These are phyloP conservation scores for Serripes groenlandicus DNA, from an alignment of 2,888 invertebrate genomes.

Conservation along the genomic window DNA sequence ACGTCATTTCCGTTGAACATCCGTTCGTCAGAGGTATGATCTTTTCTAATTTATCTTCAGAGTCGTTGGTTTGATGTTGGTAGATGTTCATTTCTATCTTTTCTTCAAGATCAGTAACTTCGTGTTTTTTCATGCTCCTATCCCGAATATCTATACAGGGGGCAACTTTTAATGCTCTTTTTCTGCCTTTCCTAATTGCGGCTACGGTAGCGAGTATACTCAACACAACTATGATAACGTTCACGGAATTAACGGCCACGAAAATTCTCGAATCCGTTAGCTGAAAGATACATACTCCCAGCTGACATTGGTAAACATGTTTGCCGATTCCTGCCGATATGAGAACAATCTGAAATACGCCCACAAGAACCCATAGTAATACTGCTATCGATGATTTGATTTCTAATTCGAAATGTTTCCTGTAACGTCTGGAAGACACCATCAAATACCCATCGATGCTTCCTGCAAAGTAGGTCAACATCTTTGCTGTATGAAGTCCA, in stretches of 20 bases:
- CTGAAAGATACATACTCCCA: slow-evolving; percentile 7
- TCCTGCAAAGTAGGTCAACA: slow-evolving; percentile 5
- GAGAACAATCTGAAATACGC: neutral
- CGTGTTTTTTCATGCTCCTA: too few relatives aligned
- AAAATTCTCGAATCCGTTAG: neutral
- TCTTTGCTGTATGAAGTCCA: neutral
- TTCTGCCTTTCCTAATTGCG: slow-evolving; percentile 1
- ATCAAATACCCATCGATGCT: slow-evolving; percentile 10
- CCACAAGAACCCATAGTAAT: neutral
- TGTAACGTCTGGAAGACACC: slow-evolving; percentile 8
- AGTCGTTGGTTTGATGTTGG: too few relatives aligned
- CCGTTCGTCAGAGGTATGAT: too few relatives aligned
- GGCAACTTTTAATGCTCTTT: neutral
- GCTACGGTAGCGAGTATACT: neutral
- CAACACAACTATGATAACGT: neutral
- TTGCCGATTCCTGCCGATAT: neutral
- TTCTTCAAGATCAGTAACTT: too few relatives aligned
- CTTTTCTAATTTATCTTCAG: too few relatives aligned
- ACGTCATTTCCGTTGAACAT: too few relatives aligned
- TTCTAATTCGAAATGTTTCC: neutral
- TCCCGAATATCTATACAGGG: too few relatives aligned
- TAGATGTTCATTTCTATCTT: too few relatives aligned
- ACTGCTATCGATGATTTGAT: slow-evolving; percentile 16
- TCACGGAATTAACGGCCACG: neutral
- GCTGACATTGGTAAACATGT: neutral